These are phyloP conservation scores for Alexandromys oeconomus DNA, from an alignment of 2,797 vertebrate genomes.

Conservation along the genomic window DNA sequence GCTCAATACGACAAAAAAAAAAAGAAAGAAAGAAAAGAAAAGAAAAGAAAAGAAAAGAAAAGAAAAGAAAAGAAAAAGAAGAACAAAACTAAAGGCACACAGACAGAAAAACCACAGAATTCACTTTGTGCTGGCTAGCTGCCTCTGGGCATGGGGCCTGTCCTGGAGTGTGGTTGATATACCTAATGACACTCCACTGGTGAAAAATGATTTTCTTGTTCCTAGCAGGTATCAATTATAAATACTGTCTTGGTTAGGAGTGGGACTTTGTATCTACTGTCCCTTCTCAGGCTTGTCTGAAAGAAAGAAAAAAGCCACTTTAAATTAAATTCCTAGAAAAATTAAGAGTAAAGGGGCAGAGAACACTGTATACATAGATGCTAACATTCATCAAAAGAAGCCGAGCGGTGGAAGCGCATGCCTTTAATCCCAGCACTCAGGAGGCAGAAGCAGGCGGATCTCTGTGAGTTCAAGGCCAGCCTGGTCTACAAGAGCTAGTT, in stretches of 20 bases:
- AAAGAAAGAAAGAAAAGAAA: no score
- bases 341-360: neutral
- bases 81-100: neutral
- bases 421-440: no score
- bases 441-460: no score
- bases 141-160: neutral
- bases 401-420: no score
- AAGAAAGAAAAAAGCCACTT: neutral
- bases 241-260: neutral
- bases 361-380: neutral
- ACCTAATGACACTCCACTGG: neutral
- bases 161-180: neutral
- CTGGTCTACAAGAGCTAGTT: no score
- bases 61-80: neutral
- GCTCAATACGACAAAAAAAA: neutral
- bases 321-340: neutral
- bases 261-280: neutral
- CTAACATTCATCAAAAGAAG: neutral
- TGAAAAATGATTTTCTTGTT: neutral
- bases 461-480: no score
- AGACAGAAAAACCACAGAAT: neutral
- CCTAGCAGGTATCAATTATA: neutral
- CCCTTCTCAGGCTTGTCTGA: neutral
- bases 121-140: neutral
- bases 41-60: neutral